These are phyloP conservation scores for Slavum lentiscoides DNA, from an alignment of 2,888 invertebrate species.

Conservation along the genomic window DNA sequence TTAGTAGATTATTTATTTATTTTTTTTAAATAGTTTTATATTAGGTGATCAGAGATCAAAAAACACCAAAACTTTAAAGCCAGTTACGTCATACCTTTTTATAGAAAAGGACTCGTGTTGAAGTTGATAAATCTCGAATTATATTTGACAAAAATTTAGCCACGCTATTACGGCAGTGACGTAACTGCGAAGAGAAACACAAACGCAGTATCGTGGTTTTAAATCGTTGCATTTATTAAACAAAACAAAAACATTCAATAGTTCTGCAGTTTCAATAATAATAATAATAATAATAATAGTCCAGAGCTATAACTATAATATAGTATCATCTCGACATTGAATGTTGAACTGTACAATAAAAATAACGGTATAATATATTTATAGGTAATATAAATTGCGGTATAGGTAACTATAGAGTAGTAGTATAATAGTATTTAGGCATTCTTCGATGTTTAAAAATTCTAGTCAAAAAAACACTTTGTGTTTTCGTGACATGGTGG, in stretches of 20 bases:
- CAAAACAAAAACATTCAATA: conserved; percentile 3
- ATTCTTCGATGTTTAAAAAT: conserved; percentile 16
- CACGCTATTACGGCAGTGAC: too few relatives aligned
- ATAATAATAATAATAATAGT: background rate
- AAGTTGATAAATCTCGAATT: too few relatives aligned
- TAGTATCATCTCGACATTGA: background rate
- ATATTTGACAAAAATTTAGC: too few relatives aligned
- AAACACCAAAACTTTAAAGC: too few relatives aligned
- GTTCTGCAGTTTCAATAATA: background rate
- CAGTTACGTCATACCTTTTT: too few relatives aligned
- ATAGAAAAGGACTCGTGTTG: too few relatives aligned
- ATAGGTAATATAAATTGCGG: background rate
- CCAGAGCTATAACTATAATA: conserved; percentile 12
- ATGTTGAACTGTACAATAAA: conserved; percentile 14
- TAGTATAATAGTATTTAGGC: background rate
- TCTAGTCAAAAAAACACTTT: conserved; percentile 28
- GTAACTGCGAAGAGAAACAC: too few relatives aligned
- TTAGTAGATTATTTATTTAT: too few relatives aligned
- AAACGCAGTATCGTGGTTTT: background rate
- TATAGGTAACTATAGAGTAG: conserved; percentile 34
- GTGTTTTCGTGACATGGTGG: background rate
- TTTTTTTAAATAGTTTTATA: too few relatives aligned
- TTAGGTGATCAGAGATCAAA: too few relatives aligned
- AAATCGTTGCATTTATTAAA: conserved; percentile 18
- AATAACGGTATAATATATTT: conserved; percentile 8